Evolutionary conservation across 2,113 vertebrate genomes (phyloP), one percentile per base, ranked within the genome.

Genomic region (Syrmaticus mikado): DNA sequence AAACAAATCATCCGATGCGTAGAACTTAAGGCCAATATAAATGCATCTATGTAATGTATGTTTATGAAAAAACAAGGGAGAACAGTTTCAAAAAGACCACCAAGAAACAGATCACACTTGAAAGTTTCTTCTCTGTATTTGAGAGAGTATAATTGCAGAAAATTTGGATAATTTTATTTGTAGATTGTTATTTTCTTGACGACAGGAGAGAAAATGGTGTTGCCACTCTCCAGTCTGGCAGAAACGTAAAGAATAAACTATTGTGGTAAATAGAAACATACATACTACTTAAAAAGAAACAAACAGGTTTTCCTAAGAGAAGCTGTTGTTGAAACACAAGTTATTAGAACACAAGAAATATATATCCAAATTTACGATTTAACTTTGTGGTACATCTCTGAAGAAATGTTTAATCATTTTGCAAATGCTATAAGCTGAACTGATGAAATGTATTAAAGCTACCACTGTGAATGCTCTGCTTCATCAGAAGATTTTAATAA

Each of bases 71-170:
- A 82, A 61, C 76, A 62, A 45, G n/a, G 34, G 24, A 82, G 87
- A 95, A 67, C 43, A n/a, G 13, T 79, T 84, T 93, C 80, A 75
- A 91, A 79, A 94, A 46, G 89, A 91, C 91, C 89, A 94, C 94
- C 85, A 91, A 91, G 75, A 94, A 96, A 90, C 2, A 85, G 64
- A 78, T 94, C 55, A 61, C 71, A 92, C 55, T 67, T 12, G 28
- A 67, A 58, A 11, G 20, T 67, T 83, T 65, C 72, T 92, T 94
- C 88, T 38, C 34, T 78, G 65, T 95, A 55, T 55, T 25, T 68
- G 62, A 68, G 86, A 84, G 32, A 80, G 32, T 89, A 70, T 38
- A 6, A 21, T 36, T 67, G 36, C 65, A 50, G 68, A 57, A 52
- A 8, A 9, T 52, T 85, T 34, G 13, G 28, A 24, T 32, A 48